Base-by-base conservation (phyloP, 2,113 vertebrate genomes). In the Opisthocomus hoazin region DNA sequence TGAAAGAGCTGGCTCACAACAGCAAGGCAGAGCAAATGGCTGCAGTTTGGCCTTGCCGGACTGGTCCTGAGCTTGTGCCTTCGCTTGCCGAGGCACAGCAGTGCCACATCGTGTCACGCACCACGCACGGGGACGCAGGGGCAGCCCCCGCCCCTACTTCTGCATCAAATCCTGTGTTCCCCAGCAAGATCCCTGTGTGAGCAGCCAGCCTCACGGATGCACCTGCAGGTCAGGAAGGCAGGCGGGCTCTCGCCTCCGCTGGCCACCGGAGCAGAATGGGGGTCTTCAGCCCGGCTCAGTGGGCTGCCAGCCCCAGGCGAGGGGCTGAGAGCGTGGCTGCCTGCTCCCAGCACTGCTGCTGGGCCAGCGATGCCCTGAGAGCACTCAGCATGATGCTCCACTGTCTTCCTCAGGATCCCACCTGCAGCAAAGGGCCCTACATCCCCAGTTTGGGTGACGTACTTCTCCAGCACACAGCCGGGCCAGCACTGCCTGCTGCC, bases 81-180 rank as follows among this genome's bases (percentile, higher is more conserved):
- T 64, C 6, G 0, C 54, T 56, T 60, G 39, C 23, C 6, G 2
- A 46, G 50, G 54, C 39, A 60, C 30, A 65, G 53, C 26, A 29
- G 17, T 27, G 45, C 30, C 54, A 30, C 4, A 0, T 27, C 58
- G 65, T 11, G 0, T 26, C 66, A 39, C 34, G 30, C 45, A 83
- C 13, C 64, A 39, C 1, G 0, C 2, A 1, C 3, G 9, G n/a
- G 29, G 65, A 83, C 0, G 0, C 37, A 12, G 51, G 27, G 43
- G 17, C 58, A 84, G 43, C 34, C 27, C 51, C 66, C 27, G 22
- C 41, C 15, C 10, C 20, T 21, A 34, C 4, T 18, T 41, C 69
- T 74, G 45, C 60, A 65, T 17, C 30, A 53, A 43, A 12, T 19
- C 54, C 29, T 32, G 13, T 27, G 36, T 43, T 43, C 18, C 41